Evolutionary conservation across 2,888 invertebrate species (phyloP), one percentile per base, ranked within the genome.

Genomic region (Tiphia femorata): DNA sequence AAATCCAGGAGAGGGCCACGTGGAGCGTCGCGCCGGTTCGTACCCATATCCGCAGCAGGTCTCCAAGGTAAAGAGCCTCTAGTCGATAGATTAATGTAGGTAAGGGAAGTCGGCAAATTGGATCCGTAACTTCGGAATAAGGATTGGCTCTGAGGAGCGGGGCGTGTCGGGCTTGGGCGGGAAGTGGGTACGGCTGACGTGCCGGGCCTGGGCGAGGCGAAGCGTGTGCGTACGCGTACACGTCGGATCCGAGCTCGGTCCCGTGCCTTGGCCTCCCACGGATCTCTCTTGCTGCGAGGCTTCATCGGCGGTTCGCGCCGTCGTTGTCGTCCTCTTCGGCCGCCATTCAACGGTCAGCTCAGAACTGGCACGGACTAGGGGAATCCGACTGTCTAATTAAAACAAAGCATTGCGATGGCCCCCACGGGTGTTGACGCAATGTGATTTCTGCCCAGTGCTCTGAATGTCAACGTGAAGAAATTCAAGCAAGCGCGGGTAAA

Each of bases 111-210:
- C 87, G 87, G 87, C 88, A 90, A 89, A 87, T 85, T 87, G 84
- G 87, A 89, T 86, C 86, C 85, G 86, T 86, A 86, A 86, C 86
- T 86, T 89, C 87, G 88, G 89, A 86, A 89, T 84, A 89, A 89
- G 88, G 88, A 90, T 89, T 90, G 89, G 89, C 88, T 89, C 88
- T 89, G 88, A 88, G 87, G 88, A 86, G 86, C 85, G n/a, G n/a
- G n/a, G n/a, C n/a, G n/a, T n/a, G n/a, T n/a, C n/a, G n/a, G n/a
- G n/a, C n/a, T n/a, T n/a, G n/a, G n/a, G n/a, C n/a, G n/a, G n/a
- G n/a, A n/a, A n/a, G n/a, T n/a, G n/a, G n/a, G n/a, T n/a, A n/a
- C n/a, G n/a, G n/a, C n/a, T n/a, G n/a, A n/a, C n/a, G n/a, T n/a
- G n/a, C n/a, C n/a, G n/a, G n/a, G n/a, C n/a, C n/a, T n/a, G n/a